Conservation (phyloP, 2,113 vertebrate species). For the Phyllostomus hastatus region DNA sequence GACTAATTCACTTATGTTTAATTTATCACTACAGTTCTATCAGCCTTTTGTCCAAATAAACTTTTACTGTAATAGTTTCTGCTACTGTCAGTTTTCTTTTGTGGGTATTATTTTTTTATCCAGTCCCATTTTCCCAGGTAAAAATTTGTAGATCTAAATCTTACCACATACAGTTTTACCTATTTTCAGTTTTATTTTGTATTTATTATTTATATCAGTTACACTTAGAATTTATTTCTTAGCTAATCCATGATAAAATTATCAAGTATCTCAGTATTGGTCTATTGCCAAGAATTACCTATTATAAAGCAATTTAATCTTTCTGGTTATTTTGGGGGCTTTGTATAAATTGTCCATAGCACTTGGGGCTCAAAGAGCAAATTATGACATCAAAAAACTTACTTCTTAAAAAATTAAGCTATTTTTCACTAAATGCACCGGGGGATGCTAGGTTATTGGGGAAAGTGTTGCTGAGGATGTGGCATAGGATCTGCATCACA, state of each 20-base stretch:
- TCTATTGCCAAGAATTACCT: not conserved
- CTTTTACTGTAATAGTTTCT: not conserved
- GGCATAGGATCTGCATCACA: not conserved
- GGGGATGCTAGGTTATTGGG: not conserved
- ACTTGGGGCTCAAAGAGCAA: not conserved
- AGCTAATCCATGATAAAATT: not conserved
- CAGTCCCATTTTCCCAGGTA: not conserved
- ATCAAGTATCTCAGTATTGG: not conserved
- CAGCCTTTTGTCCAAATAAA: not conserved
- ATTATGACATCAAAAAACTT: not conserved
- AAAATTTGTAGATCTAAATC: not conserved
- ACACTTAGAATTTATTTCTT: not conserved
- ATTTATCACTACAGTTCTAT: not conserved
- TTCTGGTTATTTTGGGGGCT: not conserved
- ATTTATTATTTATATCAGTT: not conserved
- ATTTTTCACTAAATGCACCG: not conserved
- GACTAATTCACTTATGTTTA: not conserved
- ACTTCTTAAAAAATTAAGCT: not conserved
- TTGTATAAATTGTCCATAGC: not conserved
- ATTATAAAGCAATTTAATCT: not conserved
- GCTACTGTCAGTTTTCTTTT: not conserved
- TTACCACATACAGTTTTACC: not conserved
- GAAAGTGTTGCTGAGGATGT: not conserved
- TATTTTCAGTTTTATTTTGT: not conserved
- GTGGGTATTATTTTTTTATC: not conserved